phyloP scores from a whole-genome alignment of 2,797 vertebrate species.

The Parambassis ranga region DNA sequence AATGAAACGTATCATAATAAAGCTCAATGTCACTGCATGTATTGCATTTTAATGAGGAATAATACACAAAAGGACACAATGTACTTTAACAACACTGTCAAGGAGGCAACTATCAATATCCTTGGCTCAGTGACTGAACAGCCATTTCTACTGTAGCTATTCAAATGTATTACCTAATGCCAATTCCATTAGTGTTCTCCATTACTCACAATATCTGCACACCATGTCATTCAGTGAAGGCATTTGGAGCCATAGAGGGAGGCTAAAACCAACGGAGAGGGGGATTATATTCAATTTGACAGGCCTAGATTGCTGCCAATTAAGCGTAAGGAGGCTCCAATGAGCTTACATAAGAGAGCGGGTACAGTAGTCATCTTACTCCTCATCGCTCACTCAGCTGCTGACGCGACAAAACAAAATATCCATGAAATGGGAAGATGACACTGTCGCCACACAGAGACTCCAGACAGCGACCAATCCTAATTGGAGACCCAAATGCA shows the following conservation, averaged over 20 bases:
- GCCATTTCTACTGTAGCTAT: conserved; percentile 42
- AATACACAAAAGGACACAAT: conserved; percentile 44
- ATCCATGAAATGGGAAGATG: conserved; percentile 54
- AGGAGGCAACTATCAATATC: conserved; percentile 51
- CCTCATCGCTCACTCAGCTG: conserved; percentile 34
- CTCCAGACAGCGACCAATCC: conserved; percentile 37
- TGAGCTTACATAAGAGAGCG: conserved; percentile 58
- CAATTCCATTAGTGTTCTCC: conserved; percentile 62
- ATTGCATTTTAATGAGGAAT: conserved; percentile 61
- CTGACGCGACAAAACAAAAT: conserved; percentile 57
- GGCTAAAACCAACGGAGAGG: conserved; percentile 40
- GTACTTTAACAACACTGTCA: conserved; percentile 36
- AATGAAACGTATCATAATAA: conserved; percentile 56
- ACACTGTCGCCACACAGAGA: conserved; percentile 18
- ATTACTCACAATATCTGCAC: conserved; percentile 67
- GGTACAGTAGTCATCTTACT: conserved; percentile 29
- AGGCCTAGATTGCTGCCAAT: conserved; percentile 63
- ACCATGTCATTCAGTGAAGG: conserved; percentile 55
- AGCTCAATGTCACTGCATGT: conserved; percentile 45
- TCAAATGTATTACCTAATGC: conserved; percentile 59
- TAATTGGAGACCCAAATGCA: conserved; percentile 62
- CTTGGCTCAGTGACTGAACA: conserved; percentile 38
- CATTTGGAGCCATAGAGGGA: conserved; percentile 44
- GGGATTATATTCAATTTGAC: conserved; percentile 65
- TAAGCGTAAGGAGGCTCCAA: conserved; percentile 58